Evolutionary conservation across 2,113 vertebrate genomes (phyloP), one percentile per base, ranked within the genome.

Genomic region (Takifugu flavidus): DNA sequence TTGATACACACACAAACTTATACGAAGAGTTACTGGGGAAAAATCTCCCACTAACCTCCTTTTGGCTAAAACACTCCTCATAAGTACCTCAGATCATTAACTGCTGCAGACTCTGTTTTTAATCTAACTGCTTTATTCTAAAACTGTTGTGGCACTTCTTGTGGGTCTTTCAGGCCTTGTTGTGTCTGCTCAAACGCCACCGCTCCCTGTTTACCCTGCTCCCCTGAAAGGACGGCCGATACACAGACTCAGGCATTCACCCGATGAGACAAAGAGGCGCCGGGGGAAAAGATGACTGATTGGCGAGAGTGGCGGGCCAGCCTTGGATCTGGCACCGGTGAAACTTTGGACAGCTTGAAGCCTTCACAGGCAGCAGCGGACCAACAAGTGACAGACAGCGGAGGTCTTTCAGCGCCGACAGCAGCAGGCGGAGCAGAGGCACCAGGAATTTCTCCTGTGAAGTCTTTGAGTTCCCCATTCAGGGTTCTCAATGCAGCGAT

Each of bases 191-290:
- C 3, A 31, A 31, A 31, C 70, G 57, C 72, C 69, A 53, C 57
- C 54, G 72, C 11, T 53, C 61, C 76, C 70, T 59, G 55, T 59
- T 59, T 49, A 49, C 31, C 31, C 31, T 7, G 5, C 34, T 80
- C 43, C 63, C 67, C 65, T 69, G 63, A 60, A 64, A 46, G 53
- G 59, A 54, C 45, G 53, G 42, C 51, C 45, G 53, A 0, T 8
- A 15, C 59, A 29, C 58, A 74, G 64, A 52, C 66, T 13, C 61
- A 74, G 53, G 77, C 62, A 60, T 67, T 85, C 25, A 54, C 26
- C 53, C 15, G 25, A 59, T 39, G 81, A 79, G 79, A 84, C 87
- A 82, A 59, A 54, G 77, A 51, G 82, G 77, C 67, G 76, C 83
- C 84, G 61, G 47, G 56, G 74, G 69, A 63, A 76, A 69, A 8